phyloP scores from a whole-genome alignment of 1,140 invertebrate species.

The Trigoniulus corallinus region DNA sequence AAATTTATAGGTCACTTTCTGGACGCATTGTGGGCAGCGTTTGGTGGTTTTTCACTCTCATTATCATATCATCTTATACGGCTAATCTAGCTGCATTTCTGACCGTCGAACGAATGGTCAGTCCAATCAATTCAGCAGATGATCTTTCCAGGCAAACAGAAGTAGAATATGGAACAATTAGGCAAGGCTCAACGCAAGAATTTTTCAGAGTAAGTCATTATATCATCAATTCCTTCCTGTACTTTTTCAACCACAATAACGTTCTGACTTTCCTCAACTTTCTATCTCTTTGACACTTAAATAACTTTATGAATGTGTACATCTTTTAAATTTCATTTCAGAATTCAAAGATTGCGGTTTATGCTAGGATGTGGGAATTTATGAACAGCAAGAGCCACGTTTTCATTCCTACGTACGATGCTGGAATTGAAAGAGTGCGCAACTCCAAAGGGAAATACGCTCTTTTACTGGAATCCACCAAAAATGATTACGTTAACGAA shows the following conservation, averaged over 20 bases:
- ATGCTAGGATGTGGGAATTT: constrained; percentile 89
- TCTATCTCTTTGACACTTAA: background rate
- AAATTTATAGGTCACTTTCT: constrained; percentile 75
- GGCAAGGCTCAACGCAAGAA: constrained; percentile 71
- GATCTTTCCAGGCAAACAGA: constrained; percentile 85
- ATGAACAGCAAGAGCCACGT: constrained; percentile 65
- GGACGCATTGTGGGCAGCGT: constrained; percentile 89
- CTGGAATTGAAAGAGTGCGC: constrained; percentile 63
- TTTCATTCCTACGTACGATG: constrained; percentile 63
- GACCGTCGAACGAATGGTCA: constrained; percentile 83
- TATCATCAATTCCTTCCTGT: background rate
- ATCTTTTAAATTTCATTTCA: constrained; percentile 25
- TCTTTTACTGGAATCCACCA: constrained; percentile 82
- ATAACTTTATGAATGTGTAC: background rate
- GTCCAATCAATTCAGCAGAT: constrained; percentile 84
- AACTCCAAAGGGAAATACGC: constrained; percentile 79
- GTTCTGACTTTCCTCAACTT: background rate
- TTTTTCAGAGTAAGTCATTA: constrained; percentile 62
- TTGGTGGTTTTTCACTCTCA: constrained; percentile 99
- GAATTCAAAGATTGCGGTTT: constrained; percentile 75
- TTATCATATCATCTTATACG: constrained; percentile 95
- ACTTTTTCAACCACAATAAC: background rate
- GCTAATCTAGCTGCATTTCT: constrained; percentile 94
- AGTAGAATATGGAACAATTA: constrained; percentile 81
- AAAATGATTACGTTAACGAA: constrained; percentile 88